Conservation (phyloP, 2,888 invertebrate genomes). For the Timema podura region DNA sequence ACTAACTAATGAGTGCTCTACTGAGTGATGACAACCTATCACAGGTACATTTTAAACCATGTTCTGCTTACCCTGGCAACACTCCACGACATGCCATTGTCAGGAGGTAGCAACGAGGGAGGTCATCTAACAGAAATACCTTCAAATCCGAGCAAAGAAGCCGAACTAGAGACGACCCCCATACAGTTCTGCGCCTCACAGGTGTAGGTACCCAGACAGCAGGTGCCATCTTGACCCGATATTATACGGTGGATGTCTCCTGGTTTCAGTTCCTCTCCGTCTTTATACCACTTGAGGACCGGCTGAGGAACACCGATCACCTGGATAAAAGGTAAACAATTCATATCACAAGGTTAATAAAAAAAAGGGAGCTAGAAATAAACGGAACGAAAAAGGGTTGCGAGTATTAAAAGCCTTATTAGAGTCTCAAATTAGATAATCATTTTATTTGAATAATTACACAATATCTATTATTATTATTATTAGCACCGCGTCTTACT, state of each 20-base stretch:
- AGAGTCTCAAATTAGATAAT: too few relatives aligned
- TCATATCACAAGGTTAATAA: too few relatives aligned
- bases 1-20: too few relatives aligned
- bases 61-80: too few relatives aligned
- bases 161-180: constrained; percentile 85
- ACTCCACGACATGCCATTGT: too few relatives aligned
- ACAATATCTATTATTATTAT: too few relatives aligned
- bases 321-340: constrained; percentile 31
- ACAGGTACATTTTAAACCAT: neutral
- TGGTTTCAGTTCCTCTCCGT: constrained; percentile 81
- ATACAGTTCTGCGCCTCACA: constrained; percentile 89
- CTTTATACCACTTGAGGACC: constrained; percentile 88
- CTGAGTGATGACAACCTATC: neutral
- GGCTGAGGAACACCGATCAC: constrained; percentile 90
- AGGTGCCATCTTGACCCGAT: constrained; percentile 84
- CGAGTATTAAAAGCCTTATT: too few relatives aligned
- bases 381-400: too few relatives aligned
- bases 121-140: constrained; percentile 50
- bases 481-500: too few relatives aligned
- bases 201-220: constrained; percentile 84
- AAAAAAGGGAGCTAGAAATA: too few relatives aligned
- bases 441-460: too few relatives aligned
- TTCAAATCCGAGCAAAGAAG: constrained; percentile 82
- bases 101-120: too few relatives aligned
- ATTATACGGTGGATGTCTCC: constrained; percentile 89